Conservation (phyloP, 2,888 invertebrate species). For the Platycnemis pennipes region DNA sequence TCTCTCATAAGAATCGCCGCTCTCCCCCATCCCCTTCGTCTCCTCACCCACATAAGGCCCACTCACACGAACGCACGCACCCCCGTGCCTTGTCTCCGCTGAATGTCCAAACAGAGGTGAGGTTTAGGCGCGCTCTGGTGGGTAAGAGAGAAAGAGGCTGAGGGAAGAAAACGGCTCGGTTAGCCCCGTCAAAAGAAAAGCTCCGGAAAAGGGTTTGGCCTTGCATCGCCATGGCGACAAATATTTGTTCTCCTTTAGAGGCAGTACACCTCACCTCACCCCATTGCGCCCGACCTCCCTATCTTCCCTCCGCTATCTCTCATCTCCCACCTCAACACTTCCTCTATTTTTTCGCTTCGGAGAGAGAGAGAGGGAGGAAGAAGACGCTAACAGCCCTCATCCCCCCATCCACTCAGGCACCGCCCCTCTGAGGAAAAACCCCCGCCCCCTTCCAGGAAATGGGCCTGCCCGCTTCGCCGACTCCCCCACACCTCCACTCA, state of each 20-base stretch:
- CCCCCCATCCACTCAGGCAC: not conserved
- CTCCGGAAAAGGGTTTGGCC: slow-evolving; percentile 34
- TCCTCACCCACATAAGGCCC: no score
- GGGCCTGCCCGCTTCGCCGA: not conserved
- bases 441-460: not conserved
- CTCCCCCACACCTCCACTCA: not conserved
- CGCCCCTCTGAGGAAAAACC: not conserved
- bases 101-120: slow-evolving; percentile 20
- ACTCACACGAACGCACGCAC: not conserved
- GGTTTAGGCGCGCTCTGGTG: not conserved
- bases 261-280: not conserved
- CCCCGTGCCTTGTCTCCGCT: not conserved
- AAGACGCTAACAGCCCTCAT: not conserved
- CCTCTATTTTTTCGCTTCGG: not conserved
- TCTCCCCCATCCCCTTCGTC: not conserved
- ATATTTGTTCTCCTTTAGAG: slow-evolving; percentile 57
- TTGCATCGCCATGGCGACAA: slow-evolving; percentile 34
- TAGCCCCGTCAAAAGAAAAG: slow-evolving; percentile 20
- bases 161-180: slow-evolving; percentile 2
- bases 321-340: not conserved
- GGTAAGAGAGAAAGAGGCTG: not conserved
- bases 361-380: not conserved
- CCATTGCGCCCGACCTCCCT: not conserved
- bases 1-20: not conserved
- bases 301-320: not conserved